Conservation (phyloP, 2,797 vertebrate species). For the Spondyliosoma cantharus region DNA sequence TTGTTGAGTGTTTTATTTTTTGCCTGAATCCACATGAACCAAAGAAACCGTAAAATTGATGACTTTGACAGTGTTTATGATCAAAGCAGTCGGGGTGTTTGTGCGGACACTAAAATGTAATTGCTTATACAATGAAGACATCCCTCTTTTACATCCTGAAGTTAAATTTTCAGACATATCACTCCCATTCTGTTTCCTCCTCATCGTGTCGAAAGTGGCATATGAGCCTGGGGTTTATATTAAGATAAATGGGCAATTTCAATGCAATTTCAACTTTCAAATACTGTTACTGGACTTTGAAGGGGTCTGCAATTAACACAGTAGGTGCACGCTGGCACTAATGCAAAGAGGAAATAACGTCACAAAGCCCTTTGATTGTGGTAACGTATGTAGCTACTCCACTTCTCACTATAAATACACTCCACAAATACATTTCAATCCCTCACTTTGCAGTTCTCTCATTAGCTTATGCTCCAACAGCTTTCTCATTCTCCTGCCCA, state of each 20-base stretch:
- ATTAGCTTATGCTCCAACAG: conserved; percentile 15
- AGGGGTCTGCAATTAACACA: background rate
- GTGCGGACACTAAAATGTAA: background rate
- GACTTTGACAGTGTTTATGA: background rate
- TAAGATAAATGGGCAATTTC: conserved; percentile 25
- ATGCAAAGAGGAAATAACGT: background rate
- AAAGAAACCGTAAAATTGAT: background rate
- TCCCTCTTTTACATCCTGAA: background rate
- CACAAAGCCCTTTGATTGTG: background rate
- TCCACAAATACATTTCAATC: background rate
- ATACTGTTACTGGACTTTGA: conserved; percentile 3
- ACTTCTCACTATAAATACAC: background rate
- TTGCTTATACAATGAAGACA: background rate
- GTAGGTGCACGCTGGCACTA: background rate
- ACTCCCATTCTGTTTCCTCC: conserved; percentile 12
- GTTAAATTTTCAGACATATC: background rate
- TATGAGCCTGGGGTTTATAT: background rate
- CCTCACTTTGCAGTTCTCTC: background rate
- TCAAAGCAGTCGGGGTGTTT: too few relatives aligned
- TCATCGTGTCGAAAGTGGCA: conserved; percentile 16
- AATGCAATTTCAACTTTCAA: conserved; percentile 24
- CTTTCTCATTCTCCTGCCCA: background rate
- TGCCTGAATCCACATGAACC: conserved; percentile 4
- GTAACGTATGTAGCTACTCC: background rate
- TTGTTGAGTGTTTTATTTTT: background rate